Conservation (phyloP, 2,113 vertebrate species). For the Phrynosoma blainvillii region DNA sequence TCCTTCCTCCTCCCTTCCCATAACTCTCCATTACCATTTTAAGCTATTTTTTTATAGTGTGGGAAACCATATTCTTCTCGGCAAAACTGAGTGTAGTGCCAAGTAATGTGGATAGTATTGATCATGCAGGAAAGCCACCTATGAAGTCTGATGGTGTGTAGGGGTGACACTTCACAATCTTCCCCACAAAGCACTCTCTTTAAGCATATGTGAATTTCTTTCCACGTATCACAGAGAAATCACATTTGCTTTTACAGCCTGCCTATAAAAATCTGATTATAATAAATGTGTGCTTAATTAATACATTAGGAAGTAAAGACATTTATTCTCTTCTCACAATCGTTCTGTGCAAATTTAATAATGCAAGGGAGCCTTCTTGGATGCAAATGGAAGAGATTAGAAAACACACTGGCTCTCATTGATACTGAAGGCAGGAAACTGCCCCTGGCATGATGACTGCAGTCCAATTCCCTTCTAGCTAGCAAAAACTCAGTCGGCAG, state of each 20-base stretch:
- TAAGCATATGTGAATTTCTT: constrained; percentile 54
- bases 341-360: constrained; percentile 78
- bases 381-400: constrained; percentile 78
- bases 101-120: background rate
- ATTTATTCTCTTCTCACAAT: constrained; percentile 80
- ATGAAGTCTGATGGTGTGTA: background rate
- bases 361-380: constrained; percentile 78
- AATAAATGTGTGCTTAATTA: constrained; percentile 85
- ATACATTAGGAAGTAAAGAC: constrained; percentile 79
- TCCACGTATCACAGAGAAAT: constrained; percentile 61
- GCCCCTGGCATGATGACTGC: constrained; percentile 48
- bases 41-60: background rate
- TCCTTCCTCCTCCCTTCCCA: background rate
- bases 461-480: constrained; percentile 46
- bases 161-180: background rate
- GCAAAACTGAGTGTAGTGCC: no score
- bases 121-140: background rate
- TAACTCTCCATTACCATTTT: background rate
- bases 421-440: constrained; percentile 66
- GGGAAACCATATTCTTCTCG: background rate
- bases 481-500: background rate
- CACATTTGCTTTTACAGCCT: constrained; percentile 74
- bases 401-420: constrained; percentile 75
- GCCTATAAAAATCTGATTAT: constrained; percentile 78
- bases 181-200: constrained; percentile 50